phyloP scores from a whole-genome alignment of 2,888 invertebrate genomes.

The Petrolisthes cinctipes region DNA sequence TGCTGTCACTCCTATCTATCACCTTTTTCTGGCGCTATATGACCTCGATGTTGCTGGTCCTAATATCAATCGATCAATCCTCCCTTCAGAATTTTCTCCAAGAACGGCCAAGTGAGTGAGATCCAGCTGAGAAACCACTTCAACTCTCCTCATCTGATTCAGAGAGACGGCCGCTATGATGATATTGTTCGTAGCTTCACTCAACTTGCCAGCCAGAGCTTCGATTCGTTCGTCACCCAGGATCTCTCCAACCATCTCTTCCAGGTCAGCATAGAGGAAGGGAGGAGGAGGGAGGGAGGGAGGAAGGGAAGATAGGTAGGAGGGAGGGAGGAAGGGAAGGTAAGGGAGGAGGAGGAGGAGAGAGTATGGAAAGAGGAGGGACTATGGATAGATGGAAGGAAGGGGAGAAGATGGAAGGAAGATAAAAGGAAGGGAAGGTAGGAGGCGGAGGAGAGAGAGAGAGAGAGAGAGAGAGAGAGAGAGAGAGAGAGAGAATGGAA shows the following conservation, averaged over 20 bases:
- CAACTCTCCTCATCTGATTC: conserved; percentile 64
- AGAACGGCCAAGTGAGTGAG: conserved; percentile 25
- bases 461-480: background rate
- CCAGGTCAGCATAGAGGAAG: conserved; percentile 43
- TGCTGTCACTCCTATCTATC: background rate
- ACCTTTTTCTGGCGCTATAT: background rate
- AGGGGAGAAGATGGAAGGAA: background rate
- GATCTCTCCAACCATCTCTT: conserved; percentile 65
- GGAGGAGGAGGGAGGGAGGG: background rate
- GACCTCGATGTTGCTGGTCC: background rate
- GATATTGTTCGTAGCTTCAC: conserved; percentile 33
- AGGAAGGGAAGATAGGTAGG: background rate
- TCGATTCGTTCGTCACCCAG: conserved; percentile 60
- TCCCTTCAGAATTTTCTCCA: conserved; percentile 49
- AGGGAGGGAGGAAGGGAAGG: background rate
- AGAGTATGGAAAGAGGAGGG: background rate
- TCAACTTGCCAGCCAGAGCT: conserved; percentile 47
- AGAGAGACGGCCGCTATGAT: conserved; percentile 19
- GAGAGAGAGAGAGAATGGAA: background rate
- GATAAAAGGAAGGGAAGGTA: background rate
- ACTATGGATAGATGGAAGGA: background rate
- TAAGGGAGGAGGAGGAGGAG: background rate
- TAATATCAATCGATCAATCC: no score
- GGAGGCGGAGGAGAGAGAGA: background rate
- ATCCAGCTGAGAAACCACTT: conserved; percentile 61